phyloP scores from a whole-genome alignment of 1,140 invertebrate genomes.

The Melitaea cinxia region DNA sequence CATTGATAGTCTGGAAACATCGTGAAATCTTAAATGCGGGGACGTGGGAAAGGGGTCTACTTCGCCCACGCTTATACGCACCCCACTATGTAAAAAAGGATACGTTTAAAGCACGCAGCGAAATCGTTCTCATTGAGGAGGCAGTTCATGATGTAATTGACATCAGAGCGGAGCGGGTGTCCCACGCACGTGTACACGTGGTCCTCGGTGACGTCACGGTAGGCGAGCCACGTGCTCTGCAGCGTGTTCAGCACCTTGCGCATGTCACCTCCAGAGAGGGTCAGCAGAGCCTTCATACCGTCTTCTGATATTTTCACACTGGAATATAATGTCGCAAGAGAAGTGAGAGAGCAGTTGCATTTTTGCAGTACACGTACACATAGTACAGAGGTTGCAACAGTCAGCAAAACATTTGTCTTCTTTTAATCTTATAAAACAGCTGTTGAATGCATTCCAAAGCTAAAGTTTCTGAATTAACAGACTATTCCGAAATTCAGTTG shows the following conservation, averaged over 20 bases:
- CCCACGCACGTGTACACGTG: slow-evolving; percentile 98
- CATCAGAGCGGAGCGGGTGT: slow-evolving; percentile 95
- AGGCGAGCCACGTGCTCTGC: slow-evolving; percentile 95
- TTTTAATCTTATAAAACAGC: too few species aligned
- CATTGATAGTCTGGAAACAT: too few species aligned
- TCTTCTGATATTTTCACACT: slow-evolving; percentile 94
- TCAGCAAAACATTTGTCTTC: too few species aligned
- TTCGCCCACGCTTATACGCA: too few species aligned
- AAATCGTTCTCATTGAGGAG: slow-evolving; percentile 93
- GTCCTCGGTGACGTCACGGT: slow-evolving; percentile 92
- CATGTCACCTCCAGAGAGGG: slow-evolving; percentile 98
- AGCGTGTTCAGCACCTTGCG: slow-evolving; percentile 97
- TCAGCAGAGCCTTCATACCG: slow-evolving; percentile 95
- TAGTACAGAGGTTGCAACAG: too few species aligned
- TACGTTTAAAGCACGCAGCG: slow-evolving; percentile 91
- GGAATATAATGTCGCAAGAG: neutral
- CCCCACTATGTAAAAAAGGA: slow-evolving; percentile 83
- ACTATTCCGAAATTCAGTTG: too few species aligned
- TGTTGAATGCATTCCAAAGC: too few species aligned
- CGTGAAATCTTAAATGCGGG: too few species aligned
- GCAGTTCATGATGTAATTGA: slow-evolving; percentile 94
- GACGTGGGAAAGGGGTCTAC: too few species aligned
- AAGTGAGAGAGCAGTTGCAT: too few species aligned
- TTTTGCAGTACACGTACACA: too few species aligned
- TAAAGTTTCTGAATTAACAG: too few species aligned